Percentiles rank a stretch among this genome's conserved stretches.
These are phyloP conservation scores for Apodemus agrarius DNA, from an alignment of 2,797 vertebrate genomes.

Conservation along the genomic window DNA sequence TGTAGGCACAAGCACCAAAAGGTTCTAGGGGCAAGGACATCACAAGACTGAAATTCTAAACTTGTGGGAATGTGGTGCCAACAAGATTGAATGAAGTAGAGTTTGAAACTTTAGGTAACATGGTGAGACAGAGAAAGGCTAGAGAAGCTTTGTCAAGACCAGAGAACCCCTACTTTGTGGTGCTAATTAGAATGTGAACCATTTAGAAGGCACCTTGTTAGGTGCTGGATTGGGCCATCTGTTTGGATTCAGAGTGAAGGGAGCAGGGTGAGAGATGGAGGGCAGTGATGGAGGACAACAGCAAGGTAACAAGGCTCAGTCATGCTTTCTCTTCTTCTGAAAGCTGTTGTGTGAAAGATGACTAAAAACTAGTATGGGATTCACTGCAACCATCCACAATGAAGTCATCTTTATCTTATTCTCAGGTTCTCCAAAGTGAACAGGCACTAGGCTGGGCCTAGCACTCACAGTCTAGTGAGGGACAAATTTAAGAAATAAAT, in stretches of 20 bases:
- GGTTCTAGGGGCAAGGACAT: neutral
- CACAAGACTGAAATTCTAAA: conserved; percentile 37
- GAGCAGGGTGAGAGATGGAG: neutral
- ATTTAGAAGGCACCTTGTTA: conserved; percentile 15
- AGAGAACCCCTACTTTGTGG: conserved; percentile 42
- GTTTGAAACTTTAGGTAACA: conserved; percentile 33
- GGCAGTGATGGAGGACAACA: neutral
- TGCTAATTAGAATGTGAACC: conserved; percentile 28
- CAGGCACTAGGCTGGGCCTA: neutral
- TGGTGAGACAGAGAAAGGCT: neutral
- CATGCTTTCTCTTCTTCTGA: neutral
- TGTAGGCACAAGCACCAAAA: neutral
- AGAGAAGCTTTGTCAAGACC: conserved; percentile 46
- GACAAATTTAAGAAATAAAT: neutral
- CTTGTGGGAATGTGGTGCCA: conserved; percentile 10
- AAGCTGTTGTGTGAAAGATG: neutral
- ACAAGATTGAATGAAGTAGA: neutral
- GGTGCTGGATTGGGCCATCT: neutral
- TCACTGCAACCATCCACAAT: neutral
- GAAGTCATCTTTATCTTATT: neutral
- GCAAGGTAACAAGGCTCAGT: neutral
- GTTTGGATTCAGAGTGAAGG: neutral
- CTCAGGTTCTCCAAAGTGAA: neutral
- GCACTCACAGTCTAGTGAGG: neutral
- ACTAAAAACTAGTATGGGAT: neutral